Evolutionary conservation across 2,888 invertebrate species (phyloP), one percentile per base, ranked within the genome.

Genomic region (Ectemnius cavifrons): DNA sequence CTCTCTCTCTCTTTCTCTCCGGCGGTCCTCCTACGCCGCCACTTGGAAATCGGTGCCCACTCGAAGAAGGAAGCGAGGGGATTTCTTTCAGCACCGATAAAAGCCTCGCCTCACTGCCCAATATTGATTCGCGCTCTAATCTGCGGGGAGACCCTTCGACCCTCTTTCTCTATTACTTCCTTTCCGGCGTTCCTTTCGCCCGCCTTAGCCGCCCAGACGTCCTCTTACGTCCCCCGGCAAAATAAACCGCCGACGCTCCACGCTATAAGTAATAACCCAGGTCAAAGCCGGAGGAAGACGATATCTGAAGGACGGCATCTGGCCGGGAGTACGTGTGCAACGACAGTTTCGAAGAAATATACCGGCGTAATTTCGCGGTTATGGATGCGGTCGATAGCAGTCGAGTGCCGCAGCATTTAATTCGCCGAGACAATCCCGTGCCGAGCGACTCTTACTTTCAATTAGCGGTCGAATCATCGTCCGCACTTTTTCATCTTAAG

Each of bases 91-190:
- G 80, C 84, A 79, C 84, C 87, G 89, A 90, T 89, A 89, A 89
- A 90, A 90, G 89, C 87, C 81, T 85, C 86, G 88, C 87, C 82
- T 86, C 88, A 84, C 86, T 88, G 89, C 89, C 88, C 90, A 90
- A 91, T 90, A 91, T 91, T 90, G 90, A 91, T 91, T 91, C 88
- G 87, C 83, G 85, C 87, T 89, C 88, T 90, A 90, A 91, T 91
- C 90, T 88, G 87, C 84, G 85, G 87, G 87, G 85, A 86, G 87
- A 84, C 84, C 83, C 84, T 83, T 67, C 74, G 64, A 23, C 58
- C 47, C 52, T 62, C 62, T 61, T 20, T 11, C 60, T 60, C 57
- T 45, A 47, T 57, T 18, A 6, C 58, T 61, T 16, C 62, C 63
- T 71, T 75, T 23, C 63, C 65, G 37, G 63, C 61, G 59, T 67